phyloP scores from a whole-genome alignment of 2,888 invertebrate species.

The Cancer borealis region DNA sequence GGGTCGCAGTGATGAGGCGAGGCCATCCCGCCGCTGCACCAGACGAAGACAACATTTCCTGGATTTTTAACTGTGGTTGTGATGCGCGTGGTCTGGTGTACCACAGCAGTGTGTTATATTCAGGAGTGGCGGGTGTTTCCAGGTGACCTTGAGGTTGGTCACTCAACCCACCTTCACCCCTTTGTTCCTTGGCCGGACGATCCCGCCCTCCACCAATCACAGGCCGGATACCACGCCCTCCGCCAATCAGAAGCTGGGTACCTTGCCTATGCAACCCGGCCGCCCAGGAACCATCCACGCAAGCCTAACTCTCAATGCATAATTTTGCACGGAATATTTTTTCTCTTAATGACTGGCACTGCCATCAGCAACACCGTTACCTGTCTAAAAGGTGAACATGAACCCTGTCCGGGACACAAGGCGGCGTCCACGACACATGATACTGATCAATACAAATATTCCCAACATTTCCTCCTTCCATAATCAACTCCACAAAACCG shows the following conservation, averaged over 20 bases:
- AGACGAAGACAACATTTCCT: slow-evolving; percentile 14
- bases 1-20: not conserved
- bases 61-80: not conserved
- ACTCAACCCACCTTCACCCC: slow-evolving; percentile 71
- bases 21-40: not conserved
- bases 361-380: not conserved
- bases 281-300: slow-evolving; percentile 36
- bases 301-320: slow-evolving; percentile 42
- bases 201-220: slow-evolving; percentile 51
- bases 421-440: not conserved
- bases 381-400: not conserved
- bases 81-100: not conserved
- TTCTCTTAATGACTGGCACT: not conserved
- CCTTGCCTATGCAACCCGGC: slow-evolving; percentile 50
- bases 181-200: slow-evolving; percentile 70
- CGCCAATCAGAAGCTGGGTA: slow-evolving; percentile 54
- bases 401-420: not conserved
- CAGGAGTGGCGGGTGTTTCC: slow-evolving; percentile 52
- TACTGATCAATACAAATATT: slow-evolving; percentile 31
- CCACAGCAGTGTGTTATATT: slow-evolving; percentile 31
- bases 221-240: slow-evolving; percentile 50
- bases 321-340: not conserved
- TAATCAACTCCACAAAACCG: not conserved
- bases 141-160: slow-evolving; percentile 72
- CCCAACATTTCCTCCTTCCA: not conserved